Percentiles rank a stretch among this genome's conserved stretches.
phyloP scores from a whole-genome alignment of 2,113 vertebrate species.

The pig (Sus scrofa) region T2T-Sscrofa CM000820.6:5384501-5385000 shows the following conservation, averaged over 20 bases:
- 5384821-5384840: neutral
- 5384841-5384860: neutral
- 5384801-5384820: neutral
- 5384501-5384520: conserved; percentile 83
- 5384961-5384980: too few species aligned
- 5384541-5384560: conserved; percentile 81
- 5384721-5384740: conserved; percentile 67
- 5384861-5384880: neutral
- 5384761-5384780: neutral
- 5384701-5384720: neutral
- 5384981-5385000: too few species aligned
- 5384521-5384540: conserved; percentile 78
- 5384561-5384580: conserved; percentile 83
- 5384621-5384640: conserved; percentile 84
- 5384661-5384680: conserved; percentile 64
- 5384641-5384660: conserved; percentile 75
- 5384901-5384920: neutral
- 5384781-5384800: neutral
- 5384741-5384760: conserved; percentile 59
- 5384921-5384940: neutral
- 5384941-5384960: too few species aligned
- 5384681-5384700: conserved; percentile 69
- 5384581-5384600: conserved; percentile 78
- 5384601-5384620: conserved; percentile 81
- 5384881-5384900: neutral